Evolutionary conservation across 2,113 vertebrate species (phyloP), one percentile per base, ranked within the genome.

Genomic region (Cromileptes altivelis): DNA sequence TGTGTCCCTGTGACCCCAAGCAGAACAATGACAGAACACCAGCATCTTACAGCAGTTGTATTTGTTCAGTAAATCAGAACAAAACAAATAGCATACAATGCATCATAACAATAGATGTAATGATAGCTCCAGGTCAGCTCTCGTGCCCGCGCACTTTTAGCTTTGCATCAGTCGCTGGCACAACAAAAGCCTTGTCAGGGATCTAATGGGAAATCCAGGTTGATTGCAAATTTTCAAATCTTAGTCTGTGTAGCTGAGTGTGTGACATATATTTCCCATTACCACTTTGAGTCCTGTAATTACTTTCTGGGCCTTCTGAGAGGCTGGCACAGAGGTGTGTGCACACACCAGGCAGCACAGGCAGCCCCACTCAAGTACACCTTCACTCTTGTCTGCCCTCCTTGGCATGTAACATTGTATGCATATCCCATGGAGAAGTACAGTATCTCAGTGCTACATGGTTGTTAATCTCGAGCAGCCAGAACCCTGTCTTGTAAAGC

Each of bases 221-320:
- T 89, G 86, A 93, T 91, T 91, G 85, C 79, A 72, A 86, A 89
- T 88, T 87, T 30, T 83, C 60, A 81, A 86, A 84, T 81, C 42
- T 76, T 58, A 71, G 70, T 83, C 75, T 83, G 80, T 27, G 78
- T 85, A 75, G 71, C 86, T 86, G 76, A 88, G 79, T 84, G 78
- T 84, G 85, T 91, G 88, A 93, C 90, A 90, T 89, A 91, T 76
- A 91, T 93, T 94, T 92, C 75, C 91, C 84, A 90, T 92, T 92
- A 93, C 87, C 86, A 86, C 85, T 89, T 85, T 90, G 88, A 85
- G 89, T 90, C 70, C 83, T 91, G 88, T 94, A 95, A 95, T 95
- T 94, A 93, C 90, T 94, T 86, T 91, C 27, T 63, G 63, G 57
- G 69, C 82, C 78, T 89, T 91, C 81, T 60, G 90, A 91, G 92